Evolutionary conservation across 2,888 invertebrate species (phyloP).

Genomic region (Pseudococcus longispinus): DNA sequence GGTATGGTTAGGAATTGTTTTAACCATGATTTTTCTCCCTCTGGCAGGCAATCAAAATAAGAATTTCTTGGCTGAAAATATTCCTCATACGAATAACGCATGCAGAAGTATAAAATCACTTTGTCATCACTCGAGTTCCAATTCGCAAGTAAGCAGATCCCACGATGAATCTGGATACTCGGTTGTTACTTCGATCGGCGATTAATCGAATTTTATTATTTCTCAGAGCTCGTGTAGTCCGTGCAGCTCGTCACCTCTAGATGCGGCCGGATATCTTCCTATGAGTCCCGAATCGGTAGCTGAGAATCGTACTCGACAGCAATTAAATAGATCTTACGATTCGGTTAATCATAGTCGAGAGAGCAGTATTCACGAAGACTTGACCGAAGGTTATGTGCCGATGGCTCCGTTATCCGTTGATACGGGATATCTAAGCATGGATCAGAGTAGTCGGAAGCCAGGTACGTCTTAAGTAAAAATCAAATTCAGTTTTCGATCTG

Average conservation of each 20-base stretch:
- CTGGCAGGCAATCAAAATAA: conserved; percentile 47
- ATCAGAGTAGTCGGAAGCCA: conserved; percentile 61
- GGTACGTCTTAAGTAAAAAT: background rate
- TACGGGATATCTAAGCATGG: conserved; percentile 72
- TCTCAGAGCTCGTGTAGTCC: conserved; percentile 62
- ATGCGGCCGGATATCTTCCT: conserved; percentile 65
- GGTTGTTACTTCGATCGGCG: background rate
- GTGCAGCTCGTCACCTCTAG: conserved; percentile 63
- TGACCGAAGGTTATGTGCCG: conserved; percentile 69
- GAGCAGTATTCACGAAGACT: conserved; percentile 69
- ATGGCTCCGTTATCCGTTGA: conserved; percentile 70
- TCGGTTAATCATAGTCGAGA: conserved; percentile 67
- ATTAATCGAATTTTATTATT: background rate
- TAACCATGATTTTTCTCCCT: background rate
- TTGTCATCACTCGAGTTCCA: conserved; percentile 48
- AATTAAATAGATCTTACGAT: conserved; percentile 43
- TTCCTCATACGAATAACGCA: conserved; percentile 46
- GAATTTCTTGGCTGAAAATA: conserved; percentile 51
- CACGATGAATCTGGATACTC: background rate
- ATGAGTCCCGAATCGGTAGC: conserved; percentile 64
- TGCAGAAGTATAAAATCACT: conserved; percentile 47
- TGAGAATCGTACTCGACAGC: conserved; percentile 50
- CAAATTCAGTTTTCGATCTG: background rate
- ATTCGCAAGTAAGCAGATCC: conserved; percentile 36
- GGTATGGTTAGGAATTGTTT: too few relatives aligned